Evolutionary conservation across 2,888 invertebrate genomes (phyloP).

Genomic region (Phengaris arion): DNA sequence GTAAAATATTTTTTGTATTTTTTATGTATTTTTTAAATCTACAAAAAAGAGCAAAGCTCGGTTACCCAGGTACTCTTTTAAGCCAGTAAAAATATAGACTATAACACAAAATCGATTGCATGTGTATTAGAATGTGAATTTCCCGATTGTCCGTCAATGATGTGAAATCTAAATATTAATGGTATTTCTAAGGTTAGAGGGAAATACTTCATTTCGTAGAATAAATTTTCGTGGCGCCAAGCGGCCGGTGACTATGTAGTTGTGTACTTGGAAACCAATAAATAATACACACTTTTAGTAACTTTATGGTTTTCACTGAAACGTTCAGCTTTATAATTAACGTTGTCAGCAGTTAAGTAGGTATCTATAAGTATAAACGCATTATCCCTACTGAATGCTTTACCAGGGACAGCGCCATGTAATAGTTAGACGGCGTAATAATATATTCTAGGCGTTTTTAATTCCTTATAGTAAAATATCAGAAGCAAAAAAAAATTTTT

Average conservation of each 20-base stretch:
- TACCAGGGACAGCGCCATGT: neutral
- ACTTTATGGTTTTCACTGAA: constrained; percentile 35
- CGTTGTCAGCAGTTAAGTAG: neutral
- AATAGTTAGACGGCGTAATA: no score
- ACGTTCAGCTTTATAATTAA: constrained; percentile 29
- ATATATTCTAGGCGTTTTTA: no score
- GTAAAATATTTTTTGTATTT: no score
- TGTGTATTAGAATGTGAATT: neutral
- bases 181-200: constrained; percentile 61
- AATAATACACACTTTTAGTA: constrained; percentile 46
- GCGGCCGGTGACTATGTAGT: constrained; percentile 46
- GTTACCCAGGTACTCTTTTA: no score
- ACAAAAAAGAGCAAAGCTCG: no score
- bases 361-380: neutral
- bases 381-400: neutral
- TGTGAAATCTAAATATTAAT: constrained; percentile 61
- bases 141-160: constrained; percentile 21
- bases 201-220: constrained; percentile 66
- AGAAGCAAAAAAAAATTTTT: no score
- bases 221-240: constrained; percentile 67
- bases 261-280: constrained; percentile 61
- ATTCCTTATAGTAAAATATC: no score
- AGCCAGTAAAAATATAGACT: no score
- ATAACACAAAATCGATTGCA: no score
- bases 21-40: no score